Evolutionary conservation across 2,888 invertebrate genomes (phyloP).

Genomic region (Proisotoma minuta): DNA sequence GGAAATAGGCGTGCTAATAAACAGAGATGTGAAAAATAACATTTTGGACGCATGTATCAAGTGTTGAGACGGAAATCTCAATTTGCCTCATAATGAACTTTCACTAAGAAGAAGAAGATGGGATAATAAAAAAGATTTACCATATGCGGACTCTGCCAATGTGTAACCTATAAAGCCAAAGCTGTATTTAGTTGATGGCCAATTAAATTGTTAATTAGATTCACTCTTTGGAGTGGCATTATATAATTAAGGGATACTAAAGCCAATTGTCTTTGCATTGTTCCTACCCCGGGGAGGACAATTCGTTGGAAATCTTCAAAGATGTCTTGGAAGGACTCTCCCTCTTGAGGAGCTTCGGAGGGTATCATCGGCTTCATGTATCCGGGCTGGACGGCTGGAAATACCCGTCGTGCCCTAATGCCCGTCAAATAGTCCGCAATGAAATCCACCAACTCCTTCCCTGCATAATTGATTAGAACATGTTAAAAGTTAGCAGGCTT

Average conservation of each 20-base stretch:
- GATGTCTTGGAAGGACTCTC: constrained; percentile 87
- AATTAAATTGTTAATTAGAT: no score
- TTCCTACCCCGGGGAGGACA: constrained; percentile 88
- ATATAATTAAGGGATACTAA: no score
- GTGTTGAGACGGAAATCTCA: no score
- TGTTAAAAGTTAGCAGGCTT: constrained; percentile 20
- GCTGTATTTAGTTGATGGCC: not conserved
- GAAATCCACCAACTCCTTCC: constrained; percentile 97
- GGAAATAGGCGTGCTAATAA: constrained; percentile 87
- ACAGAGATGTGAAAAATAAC: no score
- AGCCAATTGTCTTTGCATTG: no score
- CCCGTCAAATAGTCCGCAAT: constrained; percentile 93
- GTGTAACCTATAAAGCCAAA: constrained; percentile 61
- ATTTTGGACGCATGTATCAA: no score
- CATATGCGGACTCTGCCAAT: constrained; percentile 95
- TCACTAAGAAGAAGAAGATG: no score
- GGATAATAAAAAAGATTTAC: no score
- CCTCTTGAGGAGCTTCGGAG: constrained; percentile 74
- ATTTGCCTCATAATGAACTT: no score
- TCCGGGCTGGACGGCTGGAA: constrained; percentile 51
- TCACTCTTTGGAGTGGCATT: no score
- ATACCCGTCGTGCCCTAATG: constrained; percentile 78
- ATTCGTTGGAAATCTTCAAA: constrained; percentile 87
- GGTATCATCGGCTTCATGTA: constrained; percentile 84
- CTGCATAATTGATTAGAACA: constrained; percentile 54